Evolutionary conservation across 2,797 vertebrate species (phyloP).

Genomic region (Coilia nasus): DNA sequence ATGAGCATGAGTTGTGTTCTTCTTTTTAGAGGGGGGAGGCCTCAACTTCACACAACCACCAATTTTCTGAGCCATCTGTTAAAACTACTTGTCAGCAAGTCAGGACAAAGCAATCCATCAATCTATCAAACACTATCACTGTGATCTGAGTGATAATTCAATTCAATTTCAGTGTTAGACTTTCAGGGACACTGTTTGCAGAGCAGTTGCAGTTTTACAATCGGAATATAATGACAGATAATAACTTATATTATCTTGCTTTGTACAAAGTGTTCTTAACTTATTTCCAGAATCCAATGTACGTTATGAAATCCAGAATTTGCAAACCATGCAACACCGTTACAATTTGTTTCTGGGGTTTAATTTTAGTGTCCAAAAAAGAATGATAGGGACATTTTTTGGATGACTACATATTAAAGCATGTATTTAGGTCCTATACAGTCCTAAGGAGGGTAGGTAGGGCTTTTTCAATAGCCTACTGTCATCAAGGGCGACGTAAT

Average conservation of each 20-base stretch:
- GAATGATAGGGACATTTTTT: not conserved
- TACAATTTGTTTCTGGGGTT: no score
- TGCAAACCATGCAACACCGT: not conserved
- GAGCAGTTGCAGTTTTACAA: not conserved
- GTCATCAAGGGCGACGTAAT: not conserved
- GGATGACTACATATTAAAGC: not conserved
- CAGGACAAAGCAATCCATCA: conserved; percentile 17
- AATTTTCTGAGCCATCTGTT: conserved; percentile 13
- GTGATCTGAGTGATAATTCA: not conserved
- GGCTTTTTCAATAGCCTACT: not conserved
- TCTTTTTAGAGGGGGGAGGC: not conserved
- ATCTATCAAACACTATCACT: not conserved
- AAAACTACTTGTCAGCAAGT: not conserved
- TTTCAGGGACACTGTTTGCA: not conserved
- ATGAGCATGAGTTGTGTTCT: not conserved
- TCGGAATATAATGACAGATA: no score
- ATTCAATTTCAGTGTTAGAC: not conserved
- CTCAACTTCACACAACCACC: not conserved
- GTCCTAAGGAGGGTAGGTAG: not conserved
- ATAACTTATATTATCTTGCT: not conserved
- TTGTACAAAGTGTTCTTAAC: not conserved
- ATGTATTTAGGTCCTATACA: not conserved
- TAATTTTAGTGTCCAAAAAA: not conserved
- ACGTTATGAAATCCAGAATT: not conserved
- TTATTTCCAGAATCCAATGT: not conserved